Conservation (phyloP, 1,140 invertebrate species). For the Microvelia longipes region DNA sequence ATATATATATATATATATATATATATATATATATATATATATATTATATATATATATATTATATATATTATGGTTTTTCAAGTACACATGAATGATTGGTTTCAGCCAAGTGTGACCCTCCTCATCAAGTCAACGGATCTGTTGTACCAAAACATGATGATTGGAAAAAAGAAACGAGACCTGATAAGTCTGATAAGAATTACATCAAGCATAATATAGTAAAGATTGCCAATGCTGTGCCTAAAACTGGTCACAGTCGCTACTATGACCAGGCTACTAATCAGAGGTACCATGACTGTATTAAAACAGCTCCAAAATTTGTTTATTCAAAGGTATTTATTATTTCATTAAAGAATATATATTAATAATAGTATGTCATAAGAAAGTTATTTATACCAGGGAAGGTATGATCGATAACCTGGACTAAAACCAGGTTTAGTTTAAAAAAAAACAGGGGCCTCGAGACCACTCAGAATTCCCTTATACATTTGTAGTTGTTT, state of each 20-base stretch:
- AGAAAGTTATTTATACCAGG: no score
- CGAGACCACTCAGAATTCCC: no score
- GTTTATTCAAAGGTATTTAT: neutral
- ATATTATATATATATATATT: no score
- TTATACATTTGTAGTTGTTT: no score
- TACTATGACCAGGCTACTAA: neutral
- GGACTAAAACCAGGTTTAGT: no score
- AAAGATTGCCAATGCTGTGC: neutral
- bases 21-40: no score
- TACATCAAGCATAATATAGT: neutral
- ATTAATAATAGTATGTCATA: no score
- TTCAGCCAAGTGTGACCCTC: slow-evolving; percentile 3
- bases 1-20: no score
- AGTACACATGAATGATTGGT: no score
- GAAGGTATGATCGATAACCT: no score
- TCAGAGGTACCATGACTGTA: slow-evolving; percentile 2
- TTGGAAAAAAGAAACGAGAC: neutral
- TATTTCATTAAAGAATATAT: neutral
- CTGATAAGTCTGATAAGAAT: neutral
- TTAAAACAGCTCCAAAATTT: slow-evolving; percentile 2
- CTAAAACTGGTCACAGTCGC: slow-evolving; percentile 1
- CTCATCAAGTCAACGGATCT: neutral
- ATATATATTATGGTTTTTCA: no score
- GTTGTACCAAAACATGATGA: neutral
- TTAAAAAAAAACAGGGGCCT: no score